A percentile compares a stretch with the other conserved stretches of the same genome.
Conservation (phyloP, 2,113 vertebrate genomes). For the Lontra canadensis region DNA sequence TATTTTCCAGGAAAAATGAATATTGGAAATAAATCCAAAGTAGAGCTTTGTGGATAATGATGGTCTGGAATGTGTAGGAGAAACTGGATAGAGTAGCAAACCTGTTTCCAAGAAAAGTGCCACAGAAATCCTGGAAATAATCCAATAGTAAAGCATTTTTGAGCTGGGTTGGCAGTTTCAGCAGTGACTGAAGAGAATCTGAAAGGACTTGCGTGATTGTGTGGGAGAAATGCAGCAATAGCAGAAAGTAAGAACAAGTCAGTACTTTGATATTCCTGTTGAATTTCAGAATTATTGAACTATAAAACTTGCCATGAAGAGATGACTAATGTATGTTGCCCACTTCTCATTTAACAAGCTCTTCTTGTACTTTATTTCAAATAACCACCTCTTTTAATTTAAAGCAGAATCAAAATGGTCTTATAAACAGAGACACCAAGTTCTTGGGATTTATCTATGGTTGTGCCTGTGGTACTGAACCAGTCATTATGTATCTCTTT, state of each 20-base stretch:
- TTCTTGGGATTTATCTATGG: background rate
- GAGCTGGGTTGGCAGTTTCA: background rate
- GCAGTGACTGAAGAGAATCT: background rate
- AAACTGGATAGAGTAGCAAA: background rate
- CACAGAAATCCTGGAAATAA: background rate
- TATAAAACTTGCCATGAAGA: background rate
- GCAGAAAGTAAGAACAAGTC: conserved; percentile 15
- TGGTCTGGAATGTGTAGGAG: background rate
- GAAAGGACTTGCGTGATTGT: background rate
- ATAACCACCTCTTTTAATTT: background rate
- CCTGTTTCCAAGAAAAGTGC: background rate
- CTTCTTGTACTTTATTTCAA: background rate
- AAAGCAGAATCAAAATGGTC: background rate
- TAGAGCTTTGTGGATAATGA: background rate
- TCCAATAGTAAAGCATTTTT: background rate
- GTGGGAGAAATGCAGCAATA: background rate
- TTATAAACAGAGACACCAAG: background rate
- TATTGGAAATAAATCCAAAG: background rate
- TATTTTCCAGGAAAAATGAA: background rate
- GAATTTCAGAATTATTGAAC: conserved; percentile 32
- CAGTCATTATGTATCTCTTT: background rate
- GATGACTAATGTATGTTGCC: background rate
- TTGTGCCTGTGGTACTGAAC: background rate
- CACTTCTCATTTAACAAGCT: background rate
- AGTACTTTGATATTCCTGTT: background rate